Base-by-base conservation (phyloP, 1,140 invertebrate genomes). In the Micrasema longulum region DNA sequence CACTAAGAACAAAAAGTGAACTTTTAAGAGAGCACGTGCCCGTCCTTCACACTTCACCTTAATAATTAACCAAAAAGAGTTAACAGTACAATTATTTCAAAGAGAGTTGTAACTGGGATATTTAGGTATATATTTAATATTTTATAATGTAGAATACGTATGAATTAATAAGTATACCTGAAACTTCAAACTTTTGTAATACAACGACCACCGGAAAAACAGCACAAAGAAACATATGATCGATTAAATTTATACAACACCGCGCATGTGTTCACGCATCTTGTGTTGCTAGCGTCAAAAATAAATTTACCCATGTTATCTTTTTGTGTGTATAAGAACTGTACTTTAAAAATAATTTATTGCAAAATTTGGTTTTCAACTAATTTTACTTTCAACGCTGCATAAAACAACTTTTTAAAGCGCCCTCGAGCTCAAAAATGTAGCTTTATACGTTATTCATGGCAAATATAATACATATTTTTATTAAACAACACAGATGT, bases 211-310 rank as follows among this genome's bases (percentile, higher is more conserved):
- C 22, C 35, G 66, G 14, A 31, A 67, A 38, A 67, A 67, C 66
- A 57, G 52, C 41, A 69, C 67, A 60, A 60, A 69, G 41, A 62
- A 69, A 69, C 67, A 69, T 69, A 60, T 69, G 67, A 69, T 69
- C 67, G 67, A 69, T 69, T 60, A 69, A 69, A 69, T 47, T 62
- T 69, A 41, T 69, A 47, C 53, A 53, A 48, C 41, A 50, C 53
- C 67, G 53, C 67, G 64, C 64, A 66, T 66, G 64, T 66, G 64
- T 66, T 66, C 45, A 66, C 64, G 64, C 64, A 53, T 43, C 20
- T 22, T 38, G 66, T 41, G 66, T 52, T 57, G 36, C 66, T 50
- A 68, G 41, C 43, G 9, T 9, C 4, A 20, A 41, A 60, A 38
- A 35, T 45, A n/a, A 45, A n/a, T 45, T 45, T n/a, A n/a, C n/a